Evolutionary conservation across 2,888 invertebrate species (phyloP).

Genomic region (Agonopterix alstromeriana): DNA sequence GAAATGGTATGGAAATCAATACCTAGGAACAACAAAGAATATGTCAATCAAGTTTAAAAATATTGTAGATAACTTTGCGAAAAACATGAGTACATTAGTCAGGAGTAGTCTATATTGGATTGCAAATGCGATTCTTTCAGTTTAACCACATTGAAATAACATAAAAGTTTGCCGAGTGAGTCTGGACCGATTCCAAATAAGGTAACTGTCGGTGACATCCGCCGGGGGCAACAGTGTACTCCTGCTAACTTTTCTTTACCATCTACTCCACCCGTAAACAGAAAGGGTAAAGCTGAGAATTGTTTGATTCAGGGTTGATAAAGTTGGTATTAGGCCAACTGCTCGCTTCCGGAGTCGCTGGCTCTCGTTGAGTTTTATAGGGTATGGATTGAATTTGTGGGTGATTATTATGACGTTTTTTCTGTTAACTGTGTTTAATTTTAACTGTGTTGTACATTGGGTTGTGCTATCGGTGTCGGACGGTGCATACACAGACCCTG

Average conservation of each 20-base stretch:
- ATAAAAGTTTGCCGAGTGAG: constrained; percentile 61
- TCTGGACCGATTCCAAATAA: constrained; percentile 71
- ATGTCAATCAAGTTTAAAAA: too few relatives aligned
- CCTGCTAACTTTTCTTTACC: constrained; percentile 26
- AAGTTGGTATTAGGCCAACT: constrained; percentile 37
- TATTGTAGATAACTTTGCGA: not conserved
- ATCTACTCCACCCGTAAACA: constrained; percentile 19
- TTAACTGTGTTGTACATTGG: too few relatives aligned
- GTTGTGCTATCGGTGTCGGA: too few relatives aligned
- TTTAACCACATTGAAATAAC: constrained; percentile 68
- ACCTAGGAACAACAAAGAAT: too few relatives aligned
- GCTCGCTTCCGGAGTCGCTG: constrained; percentile 51
- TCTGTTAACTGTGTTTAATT: not conserved
- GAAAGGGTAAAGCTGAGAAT: constrained; percentile 30
- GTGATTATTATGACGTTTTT: constrained; percentile 42
- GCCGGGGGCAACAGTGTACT: constrained; percentile 42
- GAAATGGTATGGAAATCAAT: too few relatives aligned
- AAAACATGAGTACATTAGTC: not conserved
- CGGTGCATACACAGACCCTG: too few relatives aligned
- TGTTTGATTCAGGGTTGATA: constrained; percentile 15
- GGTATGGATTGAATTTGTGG: constrained; percentile 56
- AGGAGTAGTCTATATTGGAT: constrained; percentile 24
- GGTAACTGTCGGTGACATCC: constrained; percentile 68
- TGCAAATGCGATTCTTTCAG: constrained; percentile 44
- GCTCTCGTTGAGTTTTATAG: constrained; percentile 54